A percentile compares a stretch with the other conserved stretches of the same genome.
Evolutionary conservation across 2,797 vertebrate species (phyloP).

Genomic region (Aeoliscus strigatus): DNA sequence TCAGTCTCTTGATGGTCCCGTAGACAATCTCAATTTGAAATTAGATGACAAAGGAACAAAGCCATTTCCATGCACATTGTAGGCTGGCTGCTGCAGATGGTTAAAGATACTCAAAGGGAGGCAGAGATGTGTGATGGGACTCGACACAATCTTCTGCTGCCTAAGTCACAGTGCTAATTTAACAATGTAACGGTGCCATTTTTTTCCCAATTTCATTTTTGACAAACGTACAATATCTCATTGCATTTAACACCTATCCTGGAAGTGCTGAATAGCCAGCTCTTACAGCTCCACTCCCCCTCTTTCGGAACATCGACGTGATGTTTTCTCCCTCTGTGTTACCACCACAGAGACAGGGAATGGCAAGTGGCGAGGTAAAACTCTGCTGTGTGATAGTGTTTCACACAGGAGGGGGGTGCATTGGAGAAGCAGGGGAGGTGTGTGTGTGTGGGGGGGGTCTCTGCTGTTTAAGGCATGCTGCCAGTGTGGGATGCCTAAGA

Average conservation of each 20-base stretch:
- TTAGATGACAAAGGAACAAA: slow-evolving; percentile 68
- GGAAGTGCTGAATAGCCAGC: slow-evolving; percentile 66
- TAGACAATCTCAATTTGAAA: slow-evolving; percentile 72
- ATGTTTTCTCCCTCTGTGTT: slow-evolving; percentile 65
- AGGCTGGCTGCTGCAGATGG: slow-evolving; percentile 68
- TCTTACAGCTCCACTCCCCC: slow-evolving; percentile 57
- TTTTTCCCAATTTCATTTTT: slow-evolving; percentile 51
- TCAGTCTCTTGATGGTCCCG: slow-evolving; percentile 65
- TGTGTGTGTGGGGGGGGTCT: too few species aligned
- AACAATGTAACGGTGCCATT: slow-evolving; percentile 65
- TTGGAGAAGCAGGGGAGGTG: slow-evolving; percentile 53
- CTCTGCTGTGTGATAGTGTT: slow-evolving; percentile 76
- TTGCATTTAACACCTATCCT: slow-evolving; percentile 76
- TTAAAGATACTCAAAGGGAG: slow-evolving; percentile 70
- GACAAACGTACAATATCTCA: slow-evolving; percentile 64
- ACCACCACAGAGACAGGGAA: slow-evolving; percentile 66
- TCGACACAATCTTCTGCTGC: slow-evolving; percentile 49
- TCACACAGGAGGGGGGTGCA: slow-evolving; percentile 66
- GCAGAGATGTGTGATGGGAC: slow-evolving; percentile 64
- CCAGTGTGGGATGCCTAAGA: slow-evolving; percentile 93
- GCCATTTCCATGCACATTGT: slow-evolving; percentile 62
- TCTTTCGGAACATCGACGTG: slow-evolving; percentile 57
- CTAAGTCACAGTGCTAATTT: slow-evolving; percentile 69
- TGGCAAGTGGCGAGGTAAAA: slow-evolving; percentile 67
- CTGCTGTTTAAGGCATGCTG: slow-evolving; percentile 70